Conservation (phyloP, 2,888 invertebrate genomes). For the Tromatobia lineatoria region DNA sequence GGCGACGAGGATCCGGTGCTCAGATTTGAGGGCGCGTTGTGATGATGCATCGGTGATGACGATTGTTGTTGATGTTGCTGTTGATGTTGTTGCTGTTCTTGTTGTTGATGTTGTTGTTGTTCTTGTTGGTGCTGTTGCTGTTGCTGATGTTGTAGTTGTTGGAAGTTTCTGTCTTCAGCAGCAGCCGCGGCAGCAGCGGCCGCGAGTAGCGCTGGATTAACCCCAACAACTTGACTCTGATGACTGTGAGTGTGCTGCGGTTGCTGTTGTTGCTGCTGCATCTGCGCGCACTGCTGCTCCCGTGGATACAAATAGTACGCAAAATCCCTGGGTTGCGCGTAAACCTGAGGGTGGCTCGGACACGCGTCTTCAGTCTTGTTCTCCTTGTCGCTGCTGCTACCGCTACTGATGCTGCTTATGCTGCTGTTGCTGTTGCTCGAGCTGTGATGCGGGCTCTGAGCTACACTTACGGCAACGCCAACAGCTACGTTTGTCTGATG, state of each 20-base stretch:
- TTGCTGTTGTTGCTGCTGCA: conserved; percentile 46
- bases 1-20: conserved; percentile 62
- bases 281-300: conserved; percentile 72
- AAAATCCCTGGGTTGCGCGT: conserved; percentile 78
- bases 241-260: conserved; percentile 36
- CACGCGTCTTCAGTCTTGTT: conserved; percentile 80
- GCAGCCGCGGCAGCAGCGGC: conserved; percentile 85
- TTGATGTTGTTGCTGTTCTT: conserved; percentile 66
- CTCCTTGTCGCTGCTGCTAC: conserved; percentile 77
- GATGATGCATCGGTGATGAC: conserved; percentile 74
- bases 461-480: conserved; percentile 71
- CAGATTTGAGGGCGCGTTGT: conserved; percentile 4
- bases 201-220: conserved; percentile 80
- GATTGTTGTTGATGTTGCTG: conserved; percentile 69
- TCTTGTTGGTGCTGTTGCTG: too few relatives aligned
- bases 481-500: conserved; percentile 70
- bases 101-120: conserved; percentile 39
- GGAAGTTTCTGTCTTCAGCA: conserved; percentile 77
- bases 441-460: conserved; percentile 53
- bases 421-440: conserved; percentile 73
- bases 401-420: conserved; percentile 75
- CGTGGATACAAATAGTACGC: conserved; percentile 84
- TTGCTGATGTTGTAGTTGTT: conserved; percentile 45
- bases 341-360: conserved; percentile 54
- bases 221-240: conserved; percentile 66